Evolutionary conservation across 2,797 vertebrate genomes (phyloP).

Genomic region (Cercopithecus hamlyni): DNA sequence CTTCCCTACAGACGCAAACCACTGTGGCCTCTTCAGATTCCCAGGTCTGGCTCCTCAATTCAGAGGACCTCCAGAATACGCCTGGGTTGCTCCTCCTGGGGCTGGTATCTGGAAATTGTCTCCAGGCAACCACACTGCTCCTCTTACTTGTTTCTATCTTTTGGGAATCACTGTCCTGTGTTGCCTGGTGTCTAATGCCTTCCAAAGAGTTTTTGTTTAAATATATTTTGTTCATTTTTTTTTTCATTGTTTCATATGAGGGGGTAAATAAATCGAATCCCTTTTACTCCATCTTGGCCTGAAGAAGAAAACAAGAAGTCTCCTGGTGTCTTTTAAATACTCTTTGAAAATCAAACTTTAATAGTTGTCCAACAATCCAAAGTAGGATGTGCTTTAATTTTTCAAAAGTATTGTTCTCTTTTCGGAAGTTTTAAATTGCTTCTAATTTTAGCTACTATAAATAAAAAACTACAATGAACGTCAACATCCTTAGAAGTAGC

Average conservation of each 20-base stretch:
- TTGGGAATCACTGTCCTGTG: neutral
- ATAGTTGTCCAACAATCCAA: neutral
- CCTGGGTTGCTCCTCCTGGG: neutral
- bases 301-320: neutral
- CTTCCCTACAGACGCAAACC: neutral
- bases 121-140: neutral
- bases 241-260: neutral
- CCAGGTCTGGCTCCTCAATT: neutral
- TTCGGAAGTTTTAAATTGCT: neutral
- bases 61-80: neutral
- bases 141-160: neutral
- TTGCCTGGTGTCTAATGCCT: neutral
- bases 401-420: neutral
- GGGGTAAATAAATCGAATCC: neutral
- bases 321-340: neutral
- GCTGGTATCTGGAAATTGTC: neutral
- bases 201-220: neutral
- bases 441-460: neutral
- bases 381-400: neutral
- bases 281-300: neutral
- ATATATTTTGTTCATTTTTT: neutral
- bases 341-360: constrained; percentile 23
- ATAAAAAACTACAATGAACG: neutral
- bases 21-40: neutral
- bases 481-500: neutral